Conservation (phyloP, 1,140 invertebrate species). For the Pomacea maculata region DNA sequence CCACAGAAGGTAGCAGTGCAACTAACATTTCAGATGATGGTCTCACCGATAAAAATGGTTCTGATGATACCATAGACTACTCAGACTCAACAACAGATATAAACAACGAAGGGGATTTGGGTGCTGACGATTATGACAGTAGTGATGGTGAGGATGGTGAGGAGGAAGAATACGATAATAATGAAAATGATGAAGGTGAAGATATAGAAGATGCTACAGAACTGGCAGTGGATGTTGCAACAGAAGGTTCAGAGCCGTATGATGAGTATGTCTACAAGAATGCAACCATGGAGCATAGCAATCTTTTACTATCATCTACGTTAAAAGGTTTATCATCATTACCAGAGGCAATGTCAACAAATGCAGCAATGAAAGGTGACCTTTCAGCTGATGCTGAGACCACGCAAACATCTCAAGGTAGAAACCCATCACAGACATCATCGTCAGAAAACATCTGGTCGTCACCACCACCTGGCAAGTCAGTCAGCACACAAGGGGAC, state of each 20-base stretch:
- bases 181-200: constrained; percentile 4
- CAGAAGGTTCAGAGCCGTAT: not conserved
- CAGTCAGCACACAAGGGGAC: too few relatives aligned
- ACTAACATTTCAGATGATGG: too few relatives aligned
- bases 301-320: not conserved
- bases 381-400: not conserved
- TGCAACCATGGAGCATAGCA: too few relatives aligned
- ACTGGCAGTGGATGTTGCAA: not conserved
- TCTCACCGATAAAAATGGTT: too few relatives aligned
- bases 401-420: not conserved
- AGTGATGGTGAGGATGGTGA: not conserved
- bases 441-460: too few relatives aligned
- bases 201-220: not conserved
- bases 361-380: too few relatives aligned
- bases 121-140: not conserved
- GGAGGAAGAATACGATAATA: not conserved
- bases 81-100: too few relatives aligned
- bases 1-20: too few relatives aligned
- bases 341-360: not conserved
- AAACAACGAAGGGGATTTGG: too few relatives aligned
- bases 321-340: not conserved
- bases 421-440: not conserved
- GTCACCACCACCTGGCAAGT: not conserved
- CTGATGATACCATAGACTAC: too few relatives aligned
- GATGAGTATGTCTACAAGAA: too few relatives aligned